phyloP scores from a whole-genome alignment of 92 coral and sea anemone species.

The Ricordea florida region DNA sequence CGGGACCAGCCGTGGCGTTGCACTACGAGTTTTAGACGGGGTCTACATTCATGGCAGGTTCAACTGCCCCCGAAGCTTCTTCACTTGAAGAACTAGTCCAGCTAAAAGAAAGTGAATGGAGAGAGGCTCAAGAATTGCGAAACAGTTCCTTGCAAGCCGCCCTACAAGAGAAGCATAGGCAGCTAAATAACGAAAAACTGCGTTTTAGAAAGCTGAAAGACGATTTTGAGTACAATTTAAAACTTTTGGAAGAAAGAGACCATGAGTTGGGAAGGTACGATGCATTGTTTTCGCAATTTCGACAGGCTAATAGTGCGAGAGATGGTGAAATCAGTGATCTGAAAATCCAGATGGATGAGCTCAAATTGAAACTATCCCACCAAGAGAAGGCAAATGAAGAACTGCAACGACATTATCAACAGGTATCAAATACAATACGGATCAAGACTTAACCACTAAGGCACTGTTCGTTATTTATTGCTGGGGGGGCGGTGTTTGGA shows the following conservation, averaged over 20 bases:
- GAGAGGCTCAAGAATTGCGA: conserved; percentile 82
- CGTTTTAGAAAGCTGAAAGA: conserved; percentile 91
- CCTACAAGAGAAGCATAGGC: conserved; percentile 74
- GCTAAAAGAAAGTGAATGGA: conserved; percentile 97
- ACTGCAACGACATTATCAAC: conserved; percentile 83
- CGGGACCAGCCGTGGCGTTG: too few relatives aligned
- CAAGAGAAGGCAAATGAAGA: conserved; percentile 83
- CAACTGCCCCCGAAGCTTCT: background rate
- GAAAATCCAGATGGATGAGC: conserved; percentile 85
- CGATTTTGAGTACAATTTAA: conserved; percentile 93
- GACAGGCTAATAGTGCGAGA: conserved; percentile 60
- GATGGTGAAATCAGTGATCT: conserved; percentile 92
- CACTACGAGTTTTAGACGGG: background rate
- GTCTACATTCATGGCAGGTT: background rate
- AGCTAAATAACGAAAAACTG: conserved; percentile 72
- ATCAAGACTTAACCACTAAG: too few relatives aligned
- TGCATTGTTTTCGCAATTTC: conserved; percentile 71
- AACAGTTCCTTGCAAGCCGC: conserved; percentile 67
- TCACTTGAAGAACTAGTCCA: conserved; percentile 72
- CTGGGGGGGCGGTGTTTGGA: too few relatives aligned
- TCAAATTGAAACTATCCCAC: conserved; percentile 66
- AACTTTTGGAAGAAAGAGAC: conserved; percentile 85
- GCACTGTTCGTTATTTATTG: background rate
- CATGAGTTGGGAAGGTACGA: conserved; percentile 84
- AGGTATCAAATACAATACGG: conserved; percentile 61